Evolutionary conservation across 2,888 invertebrate species (phyloP).

Genomic region (Drosophila tripunctata): DNA sequence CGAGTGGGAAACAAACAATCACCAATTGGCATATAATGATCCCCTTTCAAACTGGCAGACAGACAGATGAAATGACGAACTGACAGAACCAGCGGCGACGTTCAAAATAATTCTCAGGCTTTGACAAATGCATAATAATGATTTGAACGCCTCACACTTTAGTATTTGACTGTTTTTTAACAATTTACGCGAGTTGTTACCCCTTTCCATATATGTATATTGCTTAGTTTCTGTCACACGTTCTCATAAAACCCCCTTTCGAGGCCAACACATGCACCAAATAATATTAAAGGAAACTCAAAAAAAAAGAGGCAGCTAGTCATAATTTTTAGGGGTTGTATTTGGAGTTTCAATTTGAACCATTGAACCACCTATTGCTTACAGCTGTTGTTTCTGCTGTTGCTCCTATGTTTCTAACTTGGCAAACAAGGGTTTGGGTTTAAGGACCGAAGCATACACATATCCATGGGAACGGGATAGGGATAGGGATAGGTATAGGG

Average conservation of each 20-base stretch:
- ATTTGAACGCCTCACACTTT: slow-evolving; percentile 64
- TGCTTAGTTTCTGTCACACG: slow-evolving; percentile 23
- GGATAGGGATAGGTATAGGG: slow-evolving; percentile 15
- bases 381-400: slow-evolving; percentile 67
- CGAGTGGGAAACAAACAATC: slow-evolving; percentile 74
- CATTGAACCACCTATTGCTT: slow-evolving; percentile 46
- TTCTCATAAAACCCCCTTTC: slow-evolving; percentile 57
- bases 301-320: slow-evolving; percentile 37
- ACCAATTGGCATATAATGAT: slow-evolving; percentile 80
- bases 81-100: slow-evolving; percentile 71
- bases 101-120: slow-evolving; percentile 71
- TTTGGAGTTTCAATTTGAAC: slow-evolving; percentile 35
- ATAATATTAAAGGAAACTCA: slow-evolving; percentile 11
- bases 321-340: slow-evolving; percentile 77
- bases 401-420: slow-evolving; percentile 40
- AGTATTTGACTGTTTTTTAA: slow-evolving; percentile 61
- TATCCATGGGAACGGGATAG: slow-evolving; percentile 55
- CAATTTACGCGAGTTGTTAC: slow-evolving; percentile 73
- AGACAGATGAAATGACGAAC: slow-evolving; percentile 30
- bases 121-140: slow-evolving; percentile 71
- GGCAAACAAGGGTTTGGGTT: slow-evolving; percentile 69
- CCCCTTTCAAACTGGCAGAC: slow-evolving; percentile 56
- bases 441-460: slow-evolving; percentile 49
- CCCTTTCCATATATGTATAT: slow-evolving; percentile 63
- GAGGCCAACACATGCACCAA: slow-evolving; percentile 6